Conservation (phyloP, 2,797 vertebrate species). For the Streptopelia turtur region DNA sequence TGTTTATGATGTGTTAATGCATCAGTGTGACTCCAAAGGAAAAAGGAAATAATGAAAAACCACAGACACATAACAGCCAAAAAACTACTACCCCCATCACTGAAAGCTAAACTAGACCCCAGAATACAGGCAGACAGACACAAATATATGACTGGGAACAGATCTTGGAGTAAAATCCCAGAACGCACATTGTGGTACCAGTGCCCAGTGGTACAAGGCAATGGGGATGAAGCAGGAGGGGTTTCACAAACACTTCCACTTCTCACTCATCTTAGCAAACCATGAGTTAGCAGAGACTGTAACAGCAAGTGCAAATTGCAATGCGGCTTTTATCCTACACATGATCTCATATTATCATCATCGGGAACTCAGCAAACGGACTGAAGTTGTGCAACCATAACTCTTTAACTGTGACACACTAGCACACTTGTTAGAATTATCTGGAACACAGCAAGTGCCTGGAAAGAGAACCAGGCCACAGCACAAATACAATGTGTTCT, state of each 20-base stretch:
- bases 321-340: neutral
- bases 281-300: slow-evolving; percentile 45
- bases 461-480: slow-evolving; percentile 6
- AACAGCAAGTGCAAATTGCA: slow-evolving; percentile 5
- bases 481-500: slow-evolving; percentile 10
- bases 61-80: too few relatives aligned
- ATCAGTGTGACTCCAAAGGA: neutral
- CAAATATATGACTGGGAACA: rapidly evolving
- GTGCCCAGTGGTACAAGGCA: neutral
- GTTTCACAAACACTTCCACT: neutral
- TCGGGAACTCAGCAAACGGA: neutral
- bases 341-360: neutral
- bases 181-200: rapidly evolving
- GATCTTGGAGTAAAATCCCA: neutral
- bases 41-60: neutral
- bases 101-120: neutral
- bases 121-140: neutral
- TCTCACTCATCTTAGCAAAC: slow-evolving; percentile 54
- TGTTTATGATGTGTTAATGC: neutral
- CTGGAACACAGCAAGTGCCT: neutral
- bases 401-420: neutral
- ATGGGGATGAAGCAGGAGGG: rapidly evolving
- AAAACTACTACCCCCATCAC: neutral
- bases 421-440: slow-evolving; percentile 46
- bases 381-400: neutral